Conservation (phyloP, 2,113 vertebrate genomes). For the Cochlearius cochlearius region DNA sequence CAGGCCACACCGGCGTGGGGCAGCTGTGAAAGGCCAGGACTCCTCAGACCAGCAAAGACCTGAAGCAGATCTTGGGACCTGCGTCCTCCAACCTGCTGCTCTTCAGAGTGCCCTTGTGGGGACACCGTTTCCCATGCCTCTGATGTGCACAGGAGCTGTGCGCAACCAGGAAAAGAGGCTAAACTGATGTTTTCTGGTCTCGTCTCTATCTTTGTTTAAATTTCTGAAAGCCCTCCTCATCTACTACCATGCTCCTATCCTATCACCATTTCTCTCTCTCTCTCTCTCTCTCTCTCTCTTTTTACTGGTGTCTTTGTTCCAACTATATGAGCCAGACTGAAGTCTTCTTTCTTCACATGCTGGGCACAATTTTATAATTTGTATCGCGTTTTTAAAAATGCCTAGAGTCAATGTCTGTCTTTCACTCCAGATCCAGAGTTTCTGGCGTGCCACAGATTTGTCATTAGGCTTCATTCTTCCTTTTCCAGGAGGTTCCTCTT, state of each 20-base stretch:
- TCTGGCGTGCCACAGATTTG: neutral
- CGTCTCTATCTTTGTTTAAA: neutral
- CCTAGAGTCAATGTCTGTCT: neutral
- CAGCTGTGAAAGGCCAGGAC: neutral
- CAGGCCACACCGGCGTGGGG: accelerated
- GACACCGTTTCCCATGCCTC: neutral
- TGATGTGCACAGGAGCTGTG: neutral
- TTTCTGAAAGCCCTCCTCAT: neutral
- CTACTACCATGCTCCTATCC: neutral
- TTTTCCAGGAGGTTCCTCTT: neutral
- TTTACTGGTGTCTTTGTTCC: neutral
- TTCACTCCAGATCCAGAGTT: neutral
- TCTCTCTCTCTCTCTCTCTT: neutral
- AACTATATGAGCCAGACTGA: neutral
- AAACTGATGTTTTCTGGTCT: neutral
- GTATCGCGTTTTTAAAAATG: neutral
- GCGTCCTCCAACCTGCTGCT: neutral
- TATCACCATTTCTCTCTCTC: neutral
- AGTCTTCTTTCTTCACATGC: neutral
- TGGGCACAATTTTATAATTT: neutral
- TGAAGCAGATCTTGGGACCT: neutral
- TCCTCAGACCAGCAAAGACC: neutral
- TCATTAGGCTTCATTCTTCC: neutral
- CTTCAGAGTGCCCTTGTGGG: neutral
- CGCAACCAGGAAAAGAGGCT: neutral